Conservation (phyloP, 2,888 invertebrate genomes). For the Lissocephala sabroskyi region DNA sequence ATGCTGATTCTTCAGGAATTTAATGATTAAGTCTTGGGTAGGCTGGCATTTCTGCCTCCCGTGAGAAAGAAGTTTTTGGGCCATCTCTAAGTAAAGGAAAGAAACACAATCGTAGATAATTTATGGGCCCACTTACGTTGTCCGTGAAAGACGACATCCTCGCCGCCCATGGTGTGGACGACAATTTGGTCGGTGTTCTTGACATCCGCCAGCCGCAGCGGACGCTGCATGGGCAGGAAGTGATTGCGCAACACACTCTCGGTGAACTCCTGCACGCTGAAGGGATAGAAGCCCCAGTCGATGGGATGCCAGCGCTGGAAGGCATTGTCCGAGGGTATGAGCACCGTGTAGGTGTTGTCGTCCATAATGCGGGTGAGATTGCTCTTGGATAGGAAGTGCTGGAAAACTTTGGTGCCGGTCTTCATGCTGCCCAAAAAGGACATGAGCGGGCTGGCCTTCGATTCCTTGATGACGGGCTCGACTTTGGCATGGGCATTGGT, state of each 20-base stretch:
- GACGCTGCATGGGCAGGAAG: constrained; percentile 75
- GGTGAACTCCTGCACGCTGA: constrained; percentile 78
- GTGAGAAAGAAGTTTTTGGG: no score
- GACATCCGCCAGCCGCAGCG: constrained; percentile 75
- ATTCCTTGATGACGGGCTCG: constrained; percentile 70
- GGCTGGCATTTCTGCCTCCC: no score
- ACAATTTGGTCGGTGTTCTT: constrained; percentile 74
- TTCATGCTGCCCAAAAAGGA: constrained; percentile 76
- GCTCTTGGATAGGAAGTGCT: constrained; percentile 77
- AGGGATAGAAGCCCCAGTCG: constrained; percentile 81
- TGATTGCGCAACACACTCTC: constrained; percentile 77
- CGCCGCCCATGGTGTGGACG: constrained; percentile 76
- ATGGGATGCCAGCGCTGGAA: constrained; percentile 81
- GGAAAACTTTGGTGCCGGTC: constrained; percentile 78
- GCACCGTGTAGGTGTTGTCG: constrained; percentile 76
- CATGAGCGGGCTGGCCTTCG: constrained; percentile 71
- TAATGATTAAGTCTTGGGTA: no score
- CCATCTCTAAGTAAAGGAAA: no score
- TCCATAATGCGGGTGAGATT: constrained; percentile 76
- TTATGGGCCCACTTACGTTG: constrained; percentile 73
- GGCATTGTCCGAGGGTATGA: constrained; percentile 78
- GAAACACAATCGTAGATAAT: no score
- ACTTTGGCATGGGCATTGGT: constrained; percentile 69
- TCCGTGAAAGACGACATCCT: constrained; percentile 75
- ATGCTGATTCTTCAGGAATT: no score